Evolutionary conservation across 2,113 vertebrate genomes (phyloP).

Genomic region (Syngnathus typhle): DNA sequence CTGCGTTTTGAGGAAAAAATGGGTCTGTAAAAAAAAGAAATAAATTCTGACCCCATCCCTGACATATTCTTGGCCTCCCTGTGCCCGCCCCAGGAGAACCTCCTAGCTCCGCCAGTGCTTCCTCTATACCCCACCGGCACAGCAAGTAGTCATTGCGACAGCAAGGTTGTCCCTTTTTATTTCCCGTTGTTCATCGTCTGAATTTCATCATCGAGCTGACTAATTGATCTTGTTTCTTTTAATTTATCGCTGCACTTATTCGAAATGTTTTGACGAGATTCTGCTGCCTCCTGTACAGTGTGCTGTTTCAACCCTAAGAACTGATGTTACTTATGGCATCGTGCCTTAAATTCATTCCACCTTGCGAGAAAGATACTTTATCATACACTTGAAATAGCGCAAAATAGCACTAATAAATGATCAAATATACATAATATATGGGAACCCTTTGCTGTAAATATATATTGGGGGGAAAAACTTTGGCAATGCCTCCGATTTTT

Average conservation of each 20-base stretch:
- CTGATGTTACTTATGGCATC: neutral
- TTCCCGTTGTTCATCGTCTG: neutral
- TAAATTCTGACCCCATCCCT: too few species aligned
- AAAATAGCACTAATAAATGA: neutral
- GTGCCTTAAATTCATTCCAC: neutral
- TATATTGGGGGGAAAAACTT: neutral
- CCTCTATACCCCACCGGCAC: constrained; percentile 49
- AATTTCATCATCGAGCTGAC: neutral
- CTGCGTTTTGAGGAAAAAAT: too few species aligned
- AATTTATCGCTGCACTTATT: neutral
- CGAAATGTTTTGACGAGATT: neutral
- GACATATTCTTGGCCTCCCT: too few species aligned
- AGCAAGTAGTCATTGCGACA: constrained; percentile 12
- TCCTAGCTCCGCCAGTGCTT: neutral
- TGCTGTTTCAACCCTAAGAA: neutral
- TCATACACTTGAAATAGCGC: neutral
- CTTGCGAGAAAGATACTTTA: neutral
- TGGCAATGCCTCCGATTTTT: neutral
- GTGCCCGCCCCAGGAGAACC: too few species aligned
- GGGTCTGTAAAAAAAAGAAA: too few species aligned
- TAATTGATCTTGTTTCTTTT: neutral
- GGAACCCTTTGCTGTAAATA: neutral
- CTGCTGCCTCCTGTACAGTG: neutral
- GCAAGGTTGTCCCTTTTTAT: neutral
- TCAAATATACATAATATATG: neutral